These are phyloP conservation scores for Ascidia mentula DNA, from an alignment of 23 tunicate species.

Conservation along the genomic window DNA sequence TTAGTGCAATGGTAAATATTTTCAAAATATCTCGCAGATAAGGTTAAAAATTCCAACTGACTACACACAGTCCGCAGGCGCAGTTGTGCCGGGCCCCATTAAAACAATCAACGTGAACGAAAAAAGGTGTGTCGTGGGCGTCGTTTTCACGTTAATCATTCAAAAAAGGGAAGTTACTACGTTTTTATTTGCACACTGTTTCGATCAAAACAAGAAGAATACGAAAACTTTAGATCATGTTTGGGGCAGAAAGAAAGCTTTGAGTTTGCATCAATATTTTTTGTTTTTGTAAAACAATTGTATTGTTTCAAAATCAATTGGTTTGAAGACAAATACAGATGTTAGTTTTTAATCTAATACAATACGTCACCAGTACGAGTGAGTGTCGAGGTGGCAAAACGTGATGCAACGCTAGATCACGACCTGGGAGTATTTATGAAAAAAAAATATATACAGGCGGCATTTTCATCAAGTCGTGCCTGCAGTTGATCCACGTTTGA, in stretches of 20 bases:
- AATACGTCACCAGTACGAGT: background rate
- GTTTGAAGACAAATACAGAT: background rate
- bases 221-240: background rate
- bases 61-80: too few species aligned
- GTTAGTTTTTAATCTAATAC: background rate
- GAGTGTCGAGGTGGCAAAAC: background rate
- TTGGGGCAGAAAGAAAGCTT: background rate
- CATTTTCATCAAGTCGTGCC: too few species aligned
- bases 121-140: background rate
- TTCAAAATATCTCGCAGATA: too few species aligned
- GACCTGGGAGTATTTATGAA: too few species aligned
- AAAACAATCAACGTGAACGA: background rate
- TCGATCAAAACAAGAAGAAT: background rate
- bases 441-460: too few species aligned
- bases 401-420: background rate
- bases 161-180: constrained; percentile 7
- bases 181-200: background rate
- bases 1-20: too few species aligned
- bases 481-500: too few species aligned
- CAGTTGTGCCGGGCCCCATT: too few species aligned
- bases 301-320: background rate
- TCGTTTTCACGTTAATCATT: background rate
- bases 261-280: background rate
- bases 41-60: too few species aligned
- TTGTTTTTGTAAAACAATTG: background rate